phyloP scores from a whole-genome alignment of 2,888 invertebrate genomes.

The Mylabris sibirica region DNA sequence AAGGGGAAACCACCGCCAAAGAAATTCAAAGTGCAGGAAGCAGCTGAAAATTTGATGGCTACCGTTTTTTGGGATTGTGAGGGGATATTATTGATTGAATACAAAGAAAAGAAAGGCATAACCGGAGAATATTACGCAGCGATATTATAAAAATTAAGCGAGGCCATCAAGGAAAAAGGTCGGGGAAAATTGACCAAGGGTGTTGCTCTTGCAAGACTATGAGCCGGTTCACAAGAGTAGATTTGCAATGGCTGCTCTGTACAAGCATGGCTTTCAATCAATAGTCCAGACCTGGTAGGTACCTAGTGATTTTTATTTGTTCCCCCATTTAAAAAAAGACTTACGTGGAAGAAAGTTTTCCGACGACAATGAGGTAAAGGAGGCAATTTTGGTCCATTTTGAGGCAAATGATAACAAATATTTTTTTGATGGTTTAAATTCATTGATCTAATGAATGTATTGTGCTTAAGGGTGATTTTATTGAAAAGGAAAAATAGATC shows the following conservation, averaged over 20 bases:
- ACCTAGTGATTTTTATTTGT: conserved; percentile 14
- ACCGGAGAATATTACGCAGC: conserved; percentile 30
- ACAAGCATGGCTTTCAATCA: conserved; percentile 18
- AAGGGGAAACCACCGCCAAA: conserved; percentile 50
- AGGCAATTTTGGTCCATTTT: conserved; percentile 10
- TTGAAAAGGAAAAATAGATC: not conserved
- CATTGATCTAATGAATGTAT: no score
- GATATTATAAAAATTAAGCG: conserved; percentile 22
- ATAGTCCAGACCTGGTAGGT: conserved; percentile 18
- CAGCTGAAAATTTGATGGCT: conserved; percentile 41
- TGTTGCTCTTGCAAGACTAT: conserved; percentile 25
- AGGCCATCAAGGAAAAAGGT: conserved; percentile 26
- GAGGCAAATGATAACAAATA: conserved; percentile 5
- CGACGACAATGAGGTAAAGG: conserved; percentile 5
- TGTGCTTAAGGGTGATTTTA: not conserved
- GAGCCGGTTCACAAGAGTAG: conserved; percentile 24
- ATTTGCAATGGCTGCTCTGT: conserved; percentile 18
- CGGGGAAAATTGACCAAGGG: conserved; percentile 28
- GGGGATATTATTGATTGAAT: conserved; percentile 30
- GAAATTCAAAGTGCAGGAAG: conserved; percentile 52
- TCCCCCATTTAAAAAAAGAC: conserved; percentile 19
- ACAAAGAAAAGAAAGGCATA: conserved; percentile 33
- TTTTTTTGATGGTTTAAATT: conserved; percentile 6
- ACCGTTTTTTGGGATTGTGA: conserved; percentile 34
- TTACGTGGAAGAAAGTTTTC: conserved; percentile 13